phyloP scores from a whole-genome alignment of 1,140 invertebrate species.

The Vanessa tameamea region DNA sequence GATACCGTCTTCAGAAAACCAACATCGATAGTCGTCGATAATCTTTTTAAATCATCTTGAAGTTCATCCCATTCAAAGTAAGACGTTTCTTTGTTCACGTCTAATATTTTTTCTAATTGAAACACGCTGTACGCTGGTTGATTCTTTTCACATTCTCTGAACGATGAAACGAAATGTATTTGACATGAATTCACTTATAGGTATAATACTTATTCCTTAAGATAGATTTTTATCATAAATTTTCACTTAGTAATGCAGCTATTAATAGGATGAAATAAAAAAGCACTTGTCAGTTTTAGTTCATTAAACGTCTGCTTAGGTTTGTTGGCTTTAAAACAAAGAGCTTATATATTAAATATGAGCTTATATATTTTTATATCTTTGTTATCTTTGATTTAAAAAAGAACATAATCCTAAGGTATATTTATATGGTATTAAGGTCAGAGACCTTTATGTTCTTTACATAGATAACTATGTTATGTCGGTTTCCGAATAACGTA shows the following conservation, averaged over 20 bases:
- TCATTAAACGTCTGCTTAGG: no score
- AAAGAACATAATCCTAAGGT: no score
- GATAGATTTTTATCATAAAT: not conserved
- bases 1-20: conserved; percentile 67
- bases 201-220: not conserved
- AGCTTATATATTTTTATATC: no score
- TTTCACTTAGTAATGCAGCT: no score
- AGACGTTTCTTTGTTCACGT: conserved; percentile 82
- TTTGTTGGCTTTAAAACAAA: no score
- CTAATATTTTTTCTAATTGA: conserved; percentile 83
- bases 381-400: no score
- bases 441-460: no score
- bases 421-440: no score
- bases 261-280: no score
- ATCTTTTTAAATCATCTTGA: conserved; percentile 74
- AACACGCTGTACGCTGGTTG: conserved; percentile 86
- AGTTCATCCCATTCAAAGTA: conserved; percentile 84
- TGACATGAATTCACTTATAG: not conserved
- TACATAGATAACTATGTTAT: no score
- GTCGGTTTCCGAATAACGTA: no score
- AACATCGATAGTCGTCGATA: conserved; percentile 68
- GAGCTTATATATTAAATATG: no score
- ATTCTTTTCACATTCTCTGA: conserved; percentile 86
- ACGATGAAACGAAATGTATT: conserved; percentile 29
- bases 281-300: not conserved